Evolutionary conservation across 1,140 invertebrate species (phyloP).

Genomic region (Macrobrachium rosenbergii): DNA sequence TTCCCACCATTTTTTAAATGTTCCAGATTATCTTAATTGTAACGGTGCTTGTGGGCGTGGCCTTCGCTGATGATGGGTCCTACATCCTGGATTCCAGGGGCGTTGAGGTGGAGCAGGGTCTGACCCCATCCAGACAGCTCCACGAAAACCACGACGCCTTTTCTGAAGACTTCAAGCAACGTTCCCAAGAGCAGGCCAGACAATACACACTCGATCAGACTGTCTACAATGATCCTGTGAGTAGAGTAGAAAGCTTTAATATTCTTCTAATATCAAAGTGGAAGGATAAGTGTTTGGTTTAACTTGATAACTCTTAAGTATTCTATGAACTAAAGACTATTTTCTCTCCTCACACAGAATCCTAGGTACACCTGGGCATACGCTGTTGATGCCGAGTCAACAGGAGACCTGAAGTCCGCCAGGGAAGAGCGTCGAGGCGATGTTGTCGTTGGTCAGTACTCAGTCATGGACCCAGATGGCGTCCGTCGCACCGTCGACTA

Average conservation of each 20-base stretch:
- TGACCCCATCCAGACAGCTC: constrained; percentile 19
- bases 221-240: constrained; percentile 23
- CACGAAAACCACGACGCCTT: constrained; percentile 18
- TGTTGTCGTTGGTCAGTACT: constrained; percentile 41
- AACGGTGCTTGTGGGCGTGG: neutral
- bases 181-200: neutral
- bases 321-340: neutral
- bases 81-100: constrained; percentile 29
- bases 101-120: constrained; percentile 21
- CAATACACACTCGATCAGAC: neutral
- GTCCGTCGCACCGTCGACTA: constrained; percentile 17
- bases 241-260: neutral
- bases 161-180: neutral
- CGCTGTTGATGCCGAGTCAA: constrained; percentile 25
- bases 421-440: constrained; percentile 44
- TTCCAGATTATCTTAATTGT: neutral
- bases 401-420: constrained; percentile 36
- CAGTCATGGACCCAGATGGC: constrained; percentile 15
- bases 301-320: neutral
- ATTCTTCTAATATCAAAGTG: neutral
- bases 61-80: constrained; percentile 11
- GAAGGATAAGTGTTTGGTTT: no score
- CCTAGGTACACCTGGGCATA: constrained; percentile 37
- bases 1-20: neutral
- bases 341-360: neutral